Evolutionary conservation across 2,113 vertebrate genomes (phyloP).

Genomic region (Corythaixoides concolor): DNA sequence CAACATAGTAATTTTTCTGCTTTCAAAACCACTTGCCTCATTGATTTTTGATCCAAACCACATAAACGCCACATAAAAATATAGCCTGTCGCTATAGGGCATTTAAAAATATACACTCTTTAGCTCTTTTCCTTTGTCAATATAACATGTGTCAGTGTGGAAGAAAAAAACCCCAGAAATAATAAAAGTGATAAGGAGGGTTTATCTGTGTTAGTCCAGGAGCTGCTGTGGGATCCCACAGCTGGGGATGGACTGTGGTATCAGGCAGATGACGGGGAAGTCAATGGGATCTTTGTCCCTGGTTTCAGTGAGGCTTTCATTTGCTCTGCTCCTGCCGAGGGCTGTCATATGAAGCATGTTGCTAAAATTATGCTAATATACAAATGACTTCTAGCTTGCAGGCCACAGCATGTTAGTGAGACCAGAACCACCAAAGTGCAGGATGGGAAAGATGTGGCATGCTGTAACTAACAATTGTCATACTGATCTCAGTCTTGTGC

Average conservation of each 20-base stretch:
- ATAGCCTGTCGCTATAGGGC: not conserved
- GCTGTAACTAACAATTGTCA: not conserved
- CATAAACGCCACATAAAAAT: constrained; percentile 25
- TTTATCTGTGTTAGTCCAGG: not conserved
- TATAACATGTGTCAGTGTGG: not conserved
- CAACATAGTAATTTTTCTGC: constrained; percentile 54
- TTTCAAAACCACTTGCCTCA: constrained; percentile 53
- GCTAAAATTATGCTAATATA: not conserved
- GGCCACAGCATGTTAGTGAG: not conserved
- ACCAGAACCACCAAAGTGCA: not conserved
- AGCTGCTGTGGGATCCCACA: not conserved
- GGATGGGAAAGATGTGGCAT: not conserved
- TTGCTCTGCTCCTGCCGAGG: not conserved
- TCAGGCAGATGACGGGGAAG: not conserved
- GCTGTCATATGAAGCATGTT: not conserved
- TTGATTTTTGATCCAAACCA: constrained; percentile 63
- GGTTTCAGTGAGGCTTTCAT: not conserved
- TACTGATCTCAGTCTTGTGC: not conserved
- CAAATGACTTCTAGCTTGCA: not conserved
- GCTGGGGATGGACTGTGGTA: not conserved
- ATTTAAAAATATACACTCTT: constrained; percentile 8
- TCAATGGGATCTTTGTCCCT: not conserved
- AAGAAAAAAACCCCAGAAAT: not conserved
- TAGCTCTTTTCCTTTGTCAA: not conserved
- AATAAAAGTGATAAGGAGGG: not conserved